Base-by-base conservation (phyloP, 2,888 invertebrate species). In the Rhamnusium bicolor region DNA sequence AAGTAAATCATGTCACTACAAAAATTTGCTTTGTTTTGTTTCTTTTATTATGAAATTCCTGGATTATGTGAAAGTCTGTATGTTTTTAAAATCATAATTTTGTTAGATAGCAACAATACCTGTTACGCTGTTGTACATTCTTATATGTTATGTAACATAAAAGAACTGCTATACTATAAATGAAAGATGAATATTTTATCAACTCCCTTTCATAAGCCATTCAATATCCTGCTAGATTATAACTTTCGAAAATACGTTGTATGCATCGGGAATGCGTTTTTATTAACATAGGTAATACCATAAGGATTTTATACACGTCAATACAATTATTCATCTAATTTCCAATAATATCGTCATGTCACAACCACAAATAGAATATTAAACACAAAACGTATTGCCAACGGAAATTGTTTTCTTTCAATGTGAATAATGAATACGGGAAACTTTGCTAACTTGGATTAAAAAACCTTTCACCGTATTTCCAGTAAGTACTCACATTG, bases 141-240 rank as follows among this genome's bases (percentile, higher is more conserved):
- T 40, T 10, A 40, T 40, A 40, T 40, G 58, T 32, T 32, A 29
- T 12, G 58, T 4, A 8, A n/a, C 29, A 58, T 32, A 58, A 58
- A 58, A 32, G 58, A 58, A 58, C 58, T 58, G 58, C 58, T 58
- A 27, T 58, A 32, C 58, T 58, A 58, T 58, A 58, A 58, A 58
- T 58, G 58, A 58, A 58, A 58, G 27, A 58, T 58, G 58, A 58
- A 58, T 58, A 58, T 58, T 58, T 58, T 58, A 58, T 58, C 58
- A 58, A 58, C 58, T 58, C 32, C n/a, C 58, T 58, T 58, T 58
- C 58, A 32, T 58, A 18, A 58, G 32, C 58, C n/a, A 32, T 58
- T 58, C 58, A 58, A 58, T 58, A 58, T 58, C 58, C 58, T 51
- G 51, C 8, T 12, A 32, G 40, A 40, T n/a, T 40, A 40, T 12